Conservation (phyloP, 1,140 invertebrate species). For the Ylistrum balloti region DNA sequence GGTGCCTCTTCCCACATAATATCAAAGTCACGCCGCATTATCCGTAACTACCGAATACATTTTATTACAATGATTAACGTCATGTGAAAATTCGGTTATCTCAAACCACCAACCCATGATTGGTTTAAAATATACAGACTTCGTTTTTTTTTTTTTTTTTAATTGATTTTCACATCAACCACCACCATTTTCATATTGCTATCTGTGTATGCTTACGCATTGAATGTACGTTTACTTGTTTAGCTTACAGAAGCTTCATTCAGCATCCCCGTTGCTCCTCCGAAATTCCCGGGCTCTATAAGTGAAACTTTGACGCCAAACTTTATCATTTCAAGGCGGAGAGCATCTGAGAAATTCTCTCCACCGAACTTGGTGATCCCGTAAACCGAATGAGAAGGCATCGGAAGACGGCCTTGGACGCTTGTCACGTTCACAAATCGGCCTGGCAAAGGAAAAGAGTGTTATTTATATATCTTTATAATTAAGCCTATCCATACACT, state of each 20-base stretch:
- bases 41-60: constrained; percentile 48
- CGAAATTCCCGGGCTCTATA: constrained; percentile 82
- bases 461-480: too few species aligned
- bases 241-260: constrained; percentile 55
- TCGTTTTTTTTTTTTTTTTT: too few species aligned
- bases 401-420: constrained; percentile 88
- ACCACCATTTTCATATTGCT: too few species aligned
- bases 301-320: constrained; percentile 81
- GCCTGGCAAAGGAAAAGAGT: constrained; percentile 76
- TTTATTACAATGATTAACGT: too few species aligned
- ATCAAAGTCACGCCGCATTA: constrained; percentile 65
- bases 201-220: too few species aligned
- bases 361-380: constrained; percentile 91
- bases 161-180: too few species aligned
- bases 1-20: constrained; percentile 65
- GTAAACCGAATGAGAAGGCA: constrained; percentile 90
- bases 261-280: constrained; percentile 75
- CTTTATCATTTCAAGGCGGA: constrained; percentile 79
- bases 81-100: too few species aligned
- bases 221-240: too few species aligned
- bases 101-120: too few species aligned
- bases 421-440: constrained; percentile 91
- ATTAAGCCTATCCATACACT: too few species aligned
- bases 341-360: constrained; percentile 81
- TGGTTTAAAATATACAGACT: too few species aligned